These are phyloP conservation scores for Panthera uncia DNA, from an alignment of 2,113 vertebrate species.

Conservation along the genomic window DNA sequence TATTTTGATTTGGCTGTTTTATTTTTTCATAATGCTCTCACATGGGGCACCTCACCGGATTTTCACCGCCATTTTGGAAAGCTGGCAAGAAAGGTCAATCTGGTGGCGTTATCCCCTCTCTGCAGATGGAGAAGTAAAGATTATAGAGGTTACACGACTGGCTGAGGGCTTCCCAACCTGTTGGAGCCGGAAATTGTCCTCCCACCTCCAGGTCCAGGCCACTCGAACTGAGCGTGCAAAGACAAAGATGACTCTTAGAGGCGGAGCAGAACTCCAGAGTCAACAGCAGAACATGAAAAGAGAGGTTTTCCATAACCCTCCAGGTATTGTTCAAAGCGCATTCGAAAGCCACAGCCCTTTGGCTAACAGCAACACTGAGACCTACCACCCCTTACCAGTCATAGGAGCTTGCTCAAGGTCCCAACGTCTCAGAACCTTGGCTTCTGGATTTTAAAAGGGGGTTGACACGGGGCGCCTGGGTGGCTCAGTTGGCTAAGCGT, in stretches of 20 bases:
- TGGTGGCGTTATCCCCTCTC: neutral
- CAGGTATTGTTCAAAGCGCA: no score
- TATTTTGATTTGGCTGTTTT: neutral
- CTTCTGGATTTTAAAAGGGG: neutral
- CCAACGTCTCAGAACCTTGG: neutral
- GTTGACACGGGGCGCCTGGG: no score
- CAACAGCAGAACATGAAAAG: neutral
- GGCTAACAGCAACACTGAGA: neutral
- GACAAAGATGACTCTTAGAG: neutral
- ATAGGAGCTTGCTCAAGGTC: neutral
- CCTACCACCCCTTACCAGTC: neutral
- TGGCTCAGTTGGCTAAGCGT: no score
- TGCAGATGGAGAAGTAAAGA: neutral
- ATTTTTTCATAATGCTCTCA: neutral
- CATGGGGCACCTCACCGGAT: neutral
- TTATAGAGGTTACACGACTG: neutral
- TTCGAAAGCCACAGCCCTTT: neutral
- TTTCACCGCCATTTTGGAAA: neutral
- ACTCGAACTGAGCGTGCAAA: neutral
- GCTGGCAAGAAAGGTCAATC: neutral
- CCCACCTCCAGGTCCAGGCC: neutral
- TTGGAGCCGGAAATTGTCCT: neutral
- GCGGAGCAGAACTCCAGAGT: neutral
- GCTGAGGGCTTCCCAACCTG: neutral
- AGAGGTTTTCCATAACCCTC: neutral